Percentiles rank a stretch among this genome's conserved stretches.
Evolutionary conservation across 2,888 invertebrate genomes (phyloP).

Genomic region (Maniola hyperantus): DNA sequence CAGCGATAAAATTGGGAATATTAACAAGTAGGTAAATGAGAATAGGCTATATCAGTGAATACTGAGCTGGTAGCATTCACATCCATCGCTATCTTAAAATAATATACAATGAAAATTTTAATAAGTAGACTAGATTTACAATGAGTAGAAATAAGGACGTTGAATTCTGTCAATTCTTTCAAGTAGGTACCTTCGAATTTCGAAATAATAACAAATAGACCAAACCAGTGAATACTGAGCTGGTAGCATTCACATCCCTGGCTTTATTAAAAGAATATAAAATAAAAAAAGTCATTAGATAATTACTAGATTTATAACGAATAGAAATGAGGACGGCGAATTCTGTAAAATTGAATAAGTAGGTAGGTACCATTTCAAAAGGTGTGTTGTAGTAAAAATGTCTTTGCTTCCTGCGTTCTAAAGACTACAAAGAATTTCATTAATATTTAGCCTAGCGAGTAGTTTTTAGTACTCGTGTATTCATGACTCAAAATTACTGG

Average conservation of each 20-base stretch:
- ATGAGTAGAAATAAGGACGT: constrained; percentile 30
- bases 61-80: constrained; percentile 55
- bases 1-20: background rate
- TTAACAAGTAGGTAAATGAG: background rate
- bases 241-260: too few species aligned
- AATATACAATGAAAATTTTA: background rate
- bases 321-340: constrained; percentile 29
- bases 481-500: constrained; percentile 22
- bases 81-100: constrained; percentile 18
- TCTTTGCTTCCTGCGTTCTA: constrained; percentile 20
- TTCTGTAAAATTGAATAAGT: constrained; percentile 16
- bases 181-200: background rate
- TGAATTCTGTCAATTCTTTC: constrained; percentile 21
- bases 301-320: too few species aligned
- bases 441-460: constrained; percentile 26
- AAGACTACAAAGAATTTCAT: constrained; percentile 24
- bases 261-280: constrained; percentile 1
- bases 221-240: too few species aligned
- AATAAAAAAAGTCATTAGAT: too few species aligned
- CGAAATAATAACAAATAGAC: too few species aligned
- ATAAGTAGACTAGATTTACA: background rate
- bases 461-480: constrained; percentile 25
- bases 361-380: constrained; percentile 10
- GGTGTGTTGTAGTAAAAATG: constrained; percentile 15
- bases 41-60: constrained; percentile 1